Conservation (phyloP, 2,797 vertebrate species). For the Arrhamphus sclerolepis region DNA sequence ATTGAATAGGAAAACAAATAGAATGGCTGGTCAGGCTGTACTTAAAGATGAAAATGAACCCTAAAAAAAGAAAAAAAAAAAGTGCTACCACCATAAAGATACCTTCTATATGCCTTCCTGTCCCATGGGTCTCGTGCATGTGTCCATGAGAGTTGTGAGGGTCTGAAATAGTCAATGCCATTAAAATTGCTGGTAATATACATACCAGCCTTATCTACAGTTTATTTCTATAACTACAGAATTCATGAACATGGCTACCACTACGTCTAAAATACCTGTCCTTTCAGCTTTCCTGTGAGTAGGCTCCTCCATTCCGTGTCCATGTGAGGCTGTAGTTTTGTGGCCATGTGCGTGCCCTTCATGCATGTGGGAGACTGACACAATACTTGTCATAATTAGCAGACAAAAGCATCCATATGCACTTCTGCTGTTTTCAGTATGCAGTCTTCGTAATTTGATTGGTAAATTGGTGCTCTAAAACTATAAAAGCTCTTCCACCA, state of each 20-base stretch:
- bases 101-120: conserved; percentile 30
- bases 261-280: conserved; percentile 27
- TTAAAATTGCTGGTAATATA: neutral
- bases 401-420: neutral
- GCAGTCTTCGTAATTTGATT: neutral
- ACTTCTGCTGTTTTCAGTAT: conserved; percentile 2
- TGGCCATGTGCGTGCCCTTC: conserved; percentile 25
- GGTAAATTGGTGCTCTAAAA: neutral
- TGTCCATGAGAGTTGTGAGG: neutral
- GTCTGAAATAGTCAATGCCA: neutral
- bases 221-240: neutral
- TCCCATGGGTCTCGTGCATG: conserved; percentile 1
- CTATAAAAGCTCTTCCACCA: neutral
- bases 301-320: conserved; percentile 19
- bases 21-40: too few relatives aligned
- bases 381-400: conserved; percentile 7
- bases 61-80: too few relatives aligned
- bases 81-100: neutral
- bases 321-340: conserved; percentile 16
- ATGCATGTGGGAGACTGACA: conserved; percentile 25
- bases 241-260: neutral
- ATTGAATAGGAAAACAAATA: too few relatives aligned
- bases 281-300: conserved; percentile 11
- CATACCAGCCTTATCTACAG: neutral
- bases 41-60: too few relatives aligned